Conservation (phyloP, 1,140 invertebrate species). For the Anastrepha obliqua region DNA sequence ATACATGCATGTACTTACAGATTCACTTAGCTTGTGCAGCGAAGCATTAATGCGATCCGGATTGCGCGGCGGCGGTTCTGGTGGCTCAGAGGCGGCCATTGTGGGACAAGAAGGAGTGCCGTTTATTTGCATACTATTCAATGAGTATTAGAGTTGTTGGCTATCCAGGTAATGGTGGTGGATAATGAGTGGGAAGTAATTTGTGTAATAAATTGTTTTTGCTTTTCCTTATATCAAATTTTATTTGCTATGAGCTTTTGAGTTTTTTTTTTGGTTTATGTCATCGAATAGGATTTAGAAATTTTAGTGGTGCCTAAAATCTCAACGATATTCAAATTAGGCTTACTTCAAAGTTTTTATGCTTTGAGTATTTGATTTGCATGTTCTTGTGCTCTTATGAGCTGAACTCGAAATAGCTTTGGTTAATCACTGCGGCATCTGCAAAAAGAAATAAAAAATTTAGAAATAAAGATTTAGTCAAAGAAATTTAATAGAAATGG, state of each 20-base stretch:
- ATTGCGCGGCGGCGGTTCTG: conserved; percentile 74
- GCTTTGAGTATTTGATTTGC: neutral
- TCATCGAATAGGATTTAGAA: neutral
- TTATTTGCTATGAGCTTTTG: neutral
- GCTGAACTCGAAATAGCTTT: conserved; percentile 14
- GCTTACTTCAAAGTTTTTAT: neutral
- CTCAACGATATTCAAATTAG: too few relatives aligned
- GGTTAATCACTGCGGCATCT: conserved; percentile 25
- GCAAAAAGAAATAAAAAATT: conserved; percentile 33
- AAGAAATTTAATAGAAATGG: too few relatives aligned
- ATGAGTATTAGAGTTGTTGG: neutral
- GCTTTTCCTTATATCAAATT: neutral
- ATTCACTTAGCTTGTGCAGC: conserved; percentile 72
- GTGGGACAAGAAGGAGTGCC: conserved; percentile 71
- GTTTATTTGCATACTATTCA: conserved; percentile 72
- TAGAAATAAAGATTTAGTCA: neutral
- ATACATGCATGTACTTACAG: conserved; percentile 67
- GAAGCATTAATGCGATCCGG: conserved; percentile 74
- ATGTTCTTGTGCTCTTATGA: neutral
- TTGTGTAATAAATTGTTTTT: neutral
- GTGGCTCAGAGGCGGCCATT: conserved; percentile 74
- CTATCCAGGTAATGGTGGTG: neutral
- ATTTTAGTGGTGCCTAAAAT: neutral
- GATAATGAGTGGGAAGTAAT: neutral
- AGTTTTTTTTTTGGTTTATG: neutral